These are phyloP conservation scores for Blera fallax DNA, from an alignment of 2,888 invertebrate species.

Conservation along the genomic window DNA sequence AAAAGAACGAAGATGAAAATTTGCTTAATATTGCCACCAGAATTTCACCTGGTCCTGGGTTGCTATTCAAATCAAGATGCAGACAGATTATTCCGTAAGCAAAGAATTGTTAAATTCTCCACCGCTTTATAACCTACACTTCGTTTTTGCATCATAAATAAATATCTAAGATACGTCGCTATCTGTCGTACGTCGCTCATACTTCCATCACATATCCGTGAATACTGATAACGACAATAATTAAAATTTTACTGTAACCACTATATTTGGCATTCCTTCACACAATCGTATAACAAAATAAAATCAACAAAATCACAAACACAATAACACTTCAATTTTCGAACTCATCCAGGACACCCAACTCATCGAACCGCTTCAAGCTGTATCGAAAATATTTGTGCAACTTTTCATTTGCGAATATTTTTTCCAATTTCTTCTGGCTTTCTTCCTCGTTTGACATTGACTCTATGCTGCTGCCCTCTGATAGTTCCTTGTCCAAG, in stretches of 20 bases:
- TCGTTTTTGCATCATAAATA: too few species aligned
- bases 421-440: slow-evolving; percentile 73
- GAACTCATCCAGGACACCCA: slow-evolving; percentile 77
- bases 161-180: too few species aligned
- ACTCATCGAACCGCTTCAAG: slow-evolving; percentile 76
- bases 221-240: neutral
- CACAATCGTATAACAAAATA: neutral
- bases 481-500: slow-evolving; percentile 76
- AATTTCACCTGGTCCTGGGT: too few species aligned
- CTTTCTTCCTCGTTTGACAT: slow-evolving; percentile 74
- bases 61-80: too few species aligned
- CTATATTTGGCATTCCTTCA: neutral
- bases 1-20: too few species aligned
- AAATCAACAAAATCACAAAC: neutral
- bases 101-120: too few species aligned
- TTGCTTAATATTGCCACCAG: too few species aligned
- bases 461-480: slow-evolving; percentile 76
- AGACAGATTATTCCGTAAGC: too few species aligned
- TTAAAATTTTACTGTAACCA: neutral
- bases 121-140: too few species aligned
- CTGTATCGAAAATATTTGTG: slow-evolving; percentile 76
- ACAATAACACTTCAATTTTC: slow-evolving; percentile 11
- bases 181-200: too few species aligned
- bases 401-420: slow-evolving; percentile 75
- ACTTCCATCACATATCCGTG: too few species aligned